Base-by-base conservation (phyloP, 2,113 vertebrate genomes). In the Microtus richardsoni region DNA sequence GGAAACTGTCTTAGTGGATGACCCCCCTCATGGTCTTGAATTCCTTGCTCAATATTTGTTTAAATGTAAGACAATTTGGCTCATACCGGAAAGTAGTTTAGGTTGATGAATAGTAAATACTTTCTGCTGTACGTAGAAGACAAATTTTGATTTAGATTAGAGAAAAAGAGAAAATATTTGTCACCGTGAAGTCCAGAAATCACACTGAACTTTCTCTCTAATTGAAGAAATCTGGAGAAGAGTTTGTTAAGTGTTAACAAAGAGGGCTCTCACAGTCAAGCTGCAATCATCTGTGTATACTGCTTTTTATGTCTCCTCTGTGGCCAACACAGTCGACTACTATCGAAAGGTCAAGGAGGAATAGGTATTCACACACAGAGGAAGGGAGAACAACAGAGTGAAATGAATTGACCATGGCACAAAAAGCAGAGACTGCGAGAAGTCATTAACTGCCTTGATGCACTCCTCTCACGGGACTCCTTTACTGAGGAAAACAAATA, bases 401-500 rank as follows among this genome's bases (percentile, higher is more conserved):
- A 89, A 88, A 91, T 78, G 33, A 49, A 93, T 91, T 97, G 77
- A 70, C 52, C 30, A 62, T 11, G 3, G 14, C 74, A 21, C 86
- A 49, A 93, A 49, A 95, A 44, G 84, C 83, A 96, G 82, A 91
- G 68, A 91, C 71, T n/a, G n/a, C 49, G 33, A 92, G 52, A 97
- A 95, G 62, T 93, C 92, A 89, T 96, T 95, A 97, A 89, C 78
- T 87, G 82, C 12, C 60, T 91, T 24, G 9, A 93, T 82, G 26
- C 74, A 91, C 82, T 95, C 41, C 54, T 82, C 90, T 94, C 66
- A 9, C 74, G 90, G 70, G 74, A 68, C 52, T 95, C 62, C 62
- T 96, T 94, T 74, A 83, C 14, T 26, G 70, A 93, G 73, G 82
- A 62, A 93, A 95, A 91, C 73, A 97, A 97, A 95, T 94, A 93